Percentiles rank a stretch among this genome's conserved stretches.
These are phyloP conservation scores for Beris morrisii DNA, from an alignment of 2,888 invertebrate genomes.

Conservation along the genomic window DNA sequence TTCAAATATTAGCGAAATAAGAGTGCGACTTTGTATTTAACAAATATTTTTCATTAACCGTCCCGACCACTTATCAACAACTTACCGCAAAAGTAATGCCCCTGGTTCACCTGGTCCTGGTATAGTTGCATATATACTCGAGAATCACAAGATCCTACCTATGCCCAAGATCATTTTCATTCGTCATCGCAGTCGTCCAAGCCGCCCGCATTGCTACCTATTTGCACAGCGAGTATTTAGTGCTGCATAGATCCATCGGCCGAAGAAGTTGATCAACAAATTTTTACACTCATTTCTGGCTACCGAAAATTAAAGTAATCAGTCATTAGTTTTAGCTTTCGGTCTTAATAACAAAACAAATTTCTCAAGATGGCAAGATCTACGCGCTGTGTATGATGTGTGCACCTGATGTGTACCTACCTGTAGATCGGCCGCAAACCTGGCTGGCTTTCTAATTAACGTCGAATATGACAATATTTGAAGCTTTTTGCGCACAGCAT, in stretches of 20 bases:
- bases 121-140: not conserved
- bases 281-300: slow-evolving; percentile 29
- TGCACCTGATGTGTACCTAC: too few species aligned
- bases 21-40: slow-evolving; percentile 30
- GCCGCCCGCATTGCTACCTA: not conserved
- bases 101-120: not conserved
- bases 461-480: slow-evolving; percentile 25
- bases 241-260: slow-evolving; percentile 29
- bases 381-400: too few species aligned
- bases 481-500: slow-evolving; percentile 13
- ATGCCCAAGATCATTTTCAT: too few species aligned
- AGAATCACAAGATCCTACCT: too few species aligned
- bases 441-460: slow-evolving; percentile 23
- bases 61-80: slow-evolving; percentile 13
- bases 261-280: slow-evolving; percentile 30
- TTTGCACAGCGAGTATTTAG: slow-evolving; percentile 28
- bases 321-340: slow-evolving; percentile 31
- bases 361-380: not conserved
- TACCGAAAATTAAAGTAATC: slow-evolving; percentile 31
- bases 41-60: slow-evolving; percentile 30
- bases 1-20: slow-evolving; percentile 18
- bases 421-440: slow-evolving; percentile 5
- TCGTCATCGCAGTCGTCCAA: not conserved
- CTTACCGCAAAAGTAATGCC: not conserved
- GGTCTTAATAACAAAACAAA: slow-evolving; percentile 32